Conservation (phyloP, 2,113 vertebrate species). For the Psammodynastes pulverulentus region DNA sequence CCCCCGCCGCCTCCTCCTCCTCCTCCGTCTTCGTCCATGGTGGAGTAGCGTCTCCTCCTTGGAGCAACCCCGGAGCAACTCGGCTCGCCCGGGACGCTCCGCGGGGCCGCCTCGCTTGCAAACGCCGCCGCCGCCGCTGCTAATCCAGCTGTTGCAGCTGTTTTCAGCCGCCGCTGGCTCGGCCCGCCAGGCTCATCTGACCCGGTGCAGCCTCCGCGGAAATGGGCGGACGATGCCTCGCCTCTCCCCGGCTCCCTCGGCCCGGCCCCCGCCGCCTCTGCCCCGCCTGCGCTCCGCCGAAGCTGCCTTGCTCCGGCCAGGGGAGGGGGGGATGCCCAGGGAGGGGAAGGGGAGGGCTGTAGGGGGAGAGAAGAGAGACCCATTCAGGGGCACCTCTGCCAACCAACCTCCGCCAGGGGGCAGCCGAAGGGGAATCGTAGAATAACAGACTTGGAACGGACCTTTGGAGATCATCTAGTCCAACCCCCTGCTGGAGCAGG, state of each 20-base stretch:
- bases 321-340: not conserved
- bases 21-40: slow-evolving; percentile 59
- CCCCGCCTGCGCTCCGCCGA: not conserved
- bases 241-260: not conserved
- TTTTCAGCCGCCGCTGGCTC: not conserved
- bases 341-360: too few species aligned
- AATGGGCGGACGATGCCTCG: not conserved
- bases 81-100: not conserved
- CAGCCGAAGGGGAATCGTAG: not conserved
- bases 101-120: not conserved
- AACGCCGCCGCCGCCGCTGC: rapidly evolving
- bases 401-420: not conserved
- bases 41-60: not conserved
- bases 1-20: slow-evolving; percentile 37
- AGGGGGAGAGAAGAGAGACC: not conserved
- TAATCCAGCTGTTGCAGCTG: not conserved
- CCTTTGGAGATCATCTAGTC: too few species aligned
- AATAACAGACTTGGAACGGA: too few species aligned
- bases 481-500: too few species aligned
- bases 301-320: not conserved
- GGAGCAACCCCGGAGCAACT: not conserved
- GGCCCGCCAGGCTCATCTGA: slow-evolving; percentile 47
- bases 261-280: too few species aligned
- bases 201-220: slow-evolving; percentile 8
- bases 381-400: not conserved